Percentiles rank a stretch among this genome's conserved stretches.
These are phyloP conservation scores for Punctoribates punctum DNA, from an alignment of 2,888 invertebrate species.

Conservation along the genomic window DNA sequence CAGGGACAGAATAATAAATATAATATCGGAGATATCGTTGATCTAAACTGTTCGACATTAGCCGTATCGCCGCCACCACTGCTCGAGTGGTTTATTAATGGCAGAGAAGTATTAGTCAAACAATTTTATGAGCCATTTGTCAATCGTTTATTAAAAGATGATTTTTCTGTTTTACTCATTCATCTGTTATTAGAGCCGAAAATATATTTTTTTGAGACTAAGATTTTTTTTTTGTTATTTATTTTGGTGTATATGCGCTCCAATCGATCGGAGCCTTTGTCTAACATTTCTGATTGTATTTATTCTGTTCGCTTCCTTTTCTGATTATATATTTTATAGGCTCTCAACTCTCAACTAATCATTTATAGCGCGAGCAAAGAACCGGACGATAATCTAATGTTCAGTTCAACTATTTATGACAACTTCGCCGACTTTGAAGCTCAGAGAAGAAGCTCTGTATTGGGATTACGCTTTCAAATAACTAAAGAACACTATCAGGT, in stretches of 20 bases:
- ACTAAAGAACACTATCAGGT: constrained; percentile 42
- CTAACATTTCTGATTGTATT: neutral
- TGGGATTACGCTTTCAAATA: constrained; percentile 40
- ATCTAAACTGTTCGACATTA: constrained; percentile 45
- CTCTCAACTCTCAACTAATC: constrained; percentile 8
- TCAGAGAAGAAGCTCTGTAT: constrained; percentile 10
- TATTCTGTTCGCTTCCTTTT: neutral
- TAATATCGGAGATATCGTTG: constrained; percentile 46
- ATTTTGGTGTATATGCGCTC: neutral
- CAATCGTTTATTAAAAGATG: neutral
- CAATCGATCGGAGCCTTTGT: neutral
- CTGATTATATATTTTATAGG: neutral
- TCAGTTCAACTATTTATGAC: constrained; percentile 37
- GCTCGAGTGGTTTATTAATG: constrained; percentile 47
- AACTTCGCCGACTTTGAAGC: constrained; percentile 40
- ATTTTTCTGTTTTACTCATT: neutral
- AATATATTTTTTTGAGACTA: neutral
- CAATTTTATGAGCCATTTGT: constrained; percentile 1
- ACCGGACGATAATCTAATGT: constrained; percentile 6
- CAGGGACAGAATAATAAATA: constrained; percentile 37
- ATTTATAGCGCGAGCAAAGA: neutral
- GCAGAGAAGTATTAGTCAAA: constrained; percentile 44
- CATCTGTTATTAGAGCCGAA: neutral
- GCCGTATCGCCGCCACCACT: constrained; percentile 45
- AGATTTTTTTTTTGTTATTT: neutral